Conservation (phyloP, 1,140 invertebrate species). For the Pseudomyrmex sp. region DNA sequence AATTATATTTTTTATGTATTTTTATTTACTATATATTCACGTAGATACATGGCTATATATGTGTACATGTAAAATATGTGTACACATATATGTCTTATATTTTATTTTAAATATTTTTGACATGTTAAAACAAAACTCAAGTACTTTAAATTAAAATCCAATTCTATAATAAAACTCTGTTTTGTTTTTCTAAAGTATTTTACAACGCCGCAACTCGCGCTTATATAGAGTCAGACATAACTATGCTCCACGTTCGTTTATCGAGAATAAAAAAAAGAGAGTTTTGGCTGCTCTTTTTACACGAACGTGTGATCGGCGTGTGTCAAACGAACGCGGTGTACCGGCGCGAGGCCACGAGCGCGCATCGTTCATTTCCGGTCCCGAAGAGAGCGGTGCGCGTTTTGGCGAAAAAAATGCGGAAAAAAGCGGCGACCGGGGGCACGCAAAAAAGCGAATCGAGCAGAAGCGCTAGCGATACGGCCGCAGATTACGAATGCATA, state of each 20-base stretch:
- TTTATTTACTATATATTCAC: neutral
- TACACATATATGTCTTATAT: neutral
- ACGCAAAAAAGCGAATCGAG: slow-evolving; percentile 56
- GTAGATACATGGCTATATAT: neutral
- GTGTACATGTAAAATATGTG: too few relatives aligned
- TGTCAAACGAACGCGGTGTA: slow-evolving; percentile 23
- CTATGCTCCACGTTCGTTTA: slow-evolving; percentile 17
- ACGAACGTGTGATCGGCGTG: slow-evolving; percentile 23
- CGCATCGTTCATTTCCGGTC: slow-evolving; percentile 64
- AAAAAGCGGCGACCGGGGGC: slow-evolving; percentile 30
- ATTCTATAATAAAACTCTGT: neutral
- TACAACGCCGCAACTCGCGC: neutral
- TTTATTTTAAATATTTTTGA: neutral
- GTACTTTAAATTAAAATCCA: neutral
- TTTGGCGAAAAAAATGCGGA: slow-evolving; percentile 43
- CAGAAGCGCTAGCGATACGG: slow-evolving; percentile 48
- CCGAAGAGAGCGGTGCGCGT: slow-evolving; percentile 49
- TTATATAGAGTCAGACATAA: neutral
- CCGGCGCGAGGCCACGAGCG: slow-evolving; percentile 46
- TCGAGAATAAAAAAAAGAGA: neutral
- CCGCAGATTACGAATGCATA: slow-evolving; percentile 68
- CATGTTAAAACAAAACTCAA: too few relatives aligned
- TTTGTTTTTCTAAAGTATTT: neutral
- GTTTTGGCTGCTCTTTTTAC: neutral
- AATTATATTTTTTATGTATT: neutral